Evolutionary conservation across 2,797 vertebrate species (phyloP).

Genomic region (Holocentrus rufus): DNA sequence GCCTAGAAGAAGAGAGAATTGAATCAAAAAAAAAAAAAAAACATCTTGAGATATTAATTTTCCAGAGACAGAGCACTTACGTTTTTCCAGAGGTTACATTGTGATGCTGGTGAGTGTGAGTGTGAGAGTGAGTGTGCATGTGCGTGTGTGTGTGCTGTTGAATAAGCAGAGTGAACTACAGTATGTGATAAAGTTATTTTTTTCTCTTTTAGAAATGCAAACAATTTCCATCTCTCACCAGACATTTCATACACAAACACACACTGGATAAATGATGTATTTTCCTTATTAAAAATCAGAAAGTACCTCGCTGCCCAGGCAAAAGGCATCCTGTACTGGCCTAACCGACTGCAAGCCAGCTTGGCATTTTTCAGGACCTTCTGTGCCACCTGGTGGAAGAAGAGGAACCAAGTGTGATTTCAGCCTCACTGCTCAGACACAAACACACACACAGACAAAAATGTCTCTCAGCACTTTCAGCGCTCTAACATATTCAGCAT

Average conservation of each 20-base stretch:
- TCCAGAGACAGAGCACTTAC: neutral
- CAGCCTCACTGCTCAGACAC: constrained; percentile 7
- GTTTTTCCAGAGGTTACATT: neutral
- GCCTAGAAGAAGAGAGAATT: constrained; percentile 76
- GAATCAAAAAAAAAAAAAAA: neutral
- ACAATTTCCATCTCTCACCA: neutral
- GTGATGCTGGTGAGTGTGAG: neutral
- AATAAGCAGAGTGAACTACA: neutral
- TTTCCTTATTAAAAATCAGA: too few species aligned
- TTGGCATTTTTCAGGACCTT: constrained; percentile 99
- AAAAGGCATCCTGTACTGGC: constrained; percentile 97
- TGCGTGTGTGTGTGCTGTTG: neutral
- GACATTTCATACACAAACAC: neutral
- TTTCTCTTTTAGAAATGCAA: neutral
- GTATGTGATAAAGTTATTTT: neutral
- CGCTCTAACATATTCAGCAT: constrained; percentile 21
- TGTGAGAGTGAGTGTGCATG: neutral
- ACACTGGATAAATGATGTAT: neutral
- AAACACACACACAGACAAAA: constrained; percentile 3
- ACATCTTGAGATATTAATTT: too few species aligned
- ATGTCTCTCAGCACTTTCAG: constrained; percentile 5
- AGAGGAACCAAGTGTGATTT: constrained; percentile 29
- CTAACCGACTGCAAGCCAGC: constrained; percentile 92
- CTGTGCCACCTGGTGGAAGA: constrained; percentile 89
- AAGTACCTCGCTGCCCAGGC: constrained; percentile 97